Evolutionary conservation across 2,888 invertebrate genomes (phyloP).

Genomic region (Watsonalla cultraria): DNA sequence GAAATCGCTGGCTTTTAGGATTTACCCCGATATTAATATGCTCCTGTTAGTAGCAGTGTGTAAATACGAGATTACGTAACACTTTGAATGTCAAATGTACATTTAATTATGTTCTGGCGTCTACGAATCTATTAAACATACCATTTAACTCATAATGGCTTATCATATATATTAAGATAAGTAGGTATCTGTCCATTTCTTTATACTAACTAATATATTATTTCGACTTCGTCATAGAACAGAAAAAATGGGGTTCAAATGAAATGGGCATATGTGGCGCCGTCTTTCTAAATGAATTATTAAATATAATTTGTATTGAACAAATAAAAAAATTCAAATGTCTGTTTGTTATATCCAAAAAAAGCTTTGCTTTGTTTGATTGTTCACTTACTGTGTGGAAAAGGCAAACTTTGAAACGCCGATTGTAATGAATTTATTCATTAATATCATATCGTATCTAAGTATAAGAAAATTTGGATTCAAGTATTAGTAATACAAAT

Average conservation of each 20-base stretch:
- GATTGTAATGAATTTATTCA: too few species aligned
- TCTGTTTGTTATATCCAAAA: too few species aligned
- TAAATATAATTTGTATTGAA: too few species aligned
- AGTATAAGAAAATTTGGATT: not conserved
- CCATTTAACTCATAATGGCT: not conserved
- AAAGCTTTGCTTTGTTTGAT: too few species aligned
- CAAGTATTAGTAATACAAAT: too few species aligned
- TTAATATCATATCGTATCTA: not conserved
- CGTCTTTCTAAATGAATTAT: too few species aligned
- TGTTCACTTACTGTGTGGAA: too few species aligned
- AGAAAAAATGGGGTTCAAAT: too few species aligned
- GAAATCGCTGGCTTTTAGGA: constrained; percentile 1
- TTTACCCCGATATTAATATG: not conserved
- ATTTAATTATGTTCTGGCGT: not conserved
- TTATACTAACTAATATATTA: not conserved
- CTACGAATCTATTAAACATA: not conserved
- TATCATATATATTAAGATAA: not conserved
- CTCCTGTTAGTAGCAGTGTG: not conserved
- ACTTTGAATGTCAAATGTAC: not conserved
- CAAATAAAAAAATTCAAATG: too few species aligned
- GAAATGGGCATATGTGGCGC: too few species aligned
- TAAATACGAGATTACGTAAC: not conserved
- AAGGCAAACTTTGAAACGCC: too few species aligned
- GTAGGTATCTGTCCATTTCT: not conserved
- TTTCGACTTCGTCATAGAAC: too few species aligned